A percentile compares a stretch with the other conserved stretches of the same genome.
phyloP scores from a whole-genome alignment of 2,888 invertebrate species.

The Spatulosminthurus flaviceps region DNA sequence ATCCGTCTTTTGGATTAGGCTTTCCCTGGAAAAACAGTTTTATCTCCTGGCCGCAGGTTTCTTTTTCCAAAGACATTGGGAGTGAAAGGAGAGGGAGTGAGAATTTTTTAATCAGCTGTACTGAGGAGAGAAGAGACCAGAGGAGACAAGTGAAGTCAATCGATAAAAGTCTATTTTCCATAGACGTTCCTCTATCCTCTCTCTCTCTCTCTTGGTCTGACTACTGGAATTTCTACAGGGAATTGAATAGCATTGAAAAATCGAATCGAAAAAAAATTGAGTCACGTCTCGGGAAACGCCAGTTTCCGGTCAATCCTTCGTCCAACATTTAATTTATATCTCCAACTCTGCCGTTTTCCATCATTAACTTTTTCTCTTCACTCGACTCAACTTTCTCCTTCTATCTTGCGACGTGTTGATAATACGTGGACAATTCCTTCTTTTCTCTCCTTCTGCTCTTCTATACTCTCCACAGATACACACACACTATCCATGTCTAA shows the following conservation, averaged over 20 bases:
- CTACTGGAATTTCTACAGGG: constrained; percentile 37
- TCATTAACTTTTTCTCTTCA: constrained; percentile 51
- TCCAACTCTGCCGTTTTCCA: constrained; percentile 52
- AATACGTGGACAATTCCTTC: constrained; percentile 48
- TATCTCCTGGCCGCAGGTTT: not conserved
- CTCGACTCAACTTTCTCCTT: constrained; percentile 24
- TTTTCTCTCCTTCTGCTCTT: not conserved
- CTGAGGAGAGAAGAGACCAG: constrained; percentile 13
- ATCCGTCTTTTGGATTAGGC: no score
- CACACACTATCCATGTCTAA: not conserved
- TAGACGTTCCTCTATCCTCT: constrained; percentile 22
- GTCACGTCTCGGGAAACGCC: constrained; percentile 51
- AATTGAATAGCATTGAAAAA: constrained; percentile 52
- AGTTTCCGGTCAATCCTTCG: constrained; percentile 52
- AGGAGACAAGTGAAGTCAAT: constrained; percentile 42
- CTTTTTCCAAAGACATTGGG: not conserved
- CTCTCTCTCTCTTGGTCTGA: not conserved
- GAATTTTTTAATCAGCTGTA: constrained; percentile 48
- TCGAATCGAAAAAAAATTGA: constrained; percentile 51
- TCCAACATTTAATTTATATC: constrained; percentile 54
- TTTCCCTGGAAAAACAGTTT: no score
- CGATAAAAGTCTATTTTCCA: constrained; percentile 45
- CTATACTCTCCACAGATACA: not conserved
- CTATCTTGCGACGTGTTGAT: constrained; percentile 41
- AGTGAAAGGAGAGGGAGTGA: not conserved